Conservation (phyloP, 2,888 invertebrate species). For the Lottia scabra region DNA sequence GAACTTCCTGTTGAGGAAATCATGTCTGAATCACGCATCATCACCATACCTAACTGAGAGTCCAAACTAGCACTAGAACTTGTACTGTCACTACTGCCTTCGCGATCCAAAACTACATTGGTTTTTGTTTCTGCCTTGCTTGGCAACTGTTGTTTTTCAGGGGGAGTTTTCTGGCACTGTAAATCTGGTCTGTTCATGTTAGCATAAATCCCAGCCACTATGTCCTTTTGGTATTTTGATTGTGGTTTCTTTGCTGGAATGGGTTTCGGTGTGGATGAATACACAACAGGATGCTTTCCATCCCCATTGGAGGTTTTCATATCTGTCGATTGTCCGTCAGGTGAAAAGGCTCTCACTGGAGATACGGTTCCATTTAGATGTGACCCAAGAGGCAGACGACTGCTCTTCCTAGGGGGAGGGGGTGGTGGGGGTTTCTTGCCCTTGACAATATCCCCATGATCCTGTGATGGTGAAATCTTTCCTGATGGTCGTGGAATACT, state of each 20-base stretch:
- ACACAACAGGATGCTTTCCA: slow-evolving; percentile 20
- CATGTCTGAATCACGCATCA: slow-evolving; percentile 28
- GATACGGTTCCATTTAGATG: slow-evolving; percentile 34
- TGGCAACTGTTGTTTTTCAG: slow-evolving; percentile 16
- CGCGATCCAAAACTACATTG: slow-evolving; percentile 22
- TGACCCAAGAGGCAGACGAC: slow-evolving; percentile 42
- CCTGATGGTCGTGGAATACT: slow-evolving; percentile 22
- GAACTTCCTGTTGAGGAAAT: slow-evolving; percentile 4
- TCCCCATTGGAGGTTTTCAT: slow-evolving; percentile 17
- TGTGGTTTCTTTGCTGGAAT: slow-evolving; percentile 34
- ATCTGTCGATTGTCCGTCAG: slow-evolving; percentile 16
- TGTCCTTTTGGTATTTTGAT: slow-evolving; percentile 48
- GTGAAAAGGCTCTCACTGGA: slow-evolving; percentile 18
- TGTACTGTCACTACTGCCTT: slow-evolving; percentile 46
- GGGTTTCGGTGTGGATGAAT: slow-evolving; percentile 45
- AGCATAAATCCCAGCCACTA: slow-evolving; percentile 47
- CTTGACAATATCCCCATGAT: slow-evolving; percentile 25
- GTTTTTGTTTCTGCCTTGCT: background rate
- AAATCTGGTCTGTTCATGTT: slow-evolving; percentile 49
- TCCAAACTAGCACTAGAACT: slow-evolving; percentile 49
- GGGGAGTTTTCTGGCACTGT: slow-evolving; percentile 38
- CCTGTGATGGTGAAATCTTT: slow-evolving; percentile 14
- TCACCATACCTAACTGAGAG: slow-evolving; percentile 45
- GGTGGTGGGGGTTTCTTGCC: slow-evolving; percentile 64
- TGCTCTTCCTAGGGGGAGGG: slow-evolving; percentile 62